Conservation (phyloP, 2,797 vertebrate species). For the Liparis tanakae region DNA sequence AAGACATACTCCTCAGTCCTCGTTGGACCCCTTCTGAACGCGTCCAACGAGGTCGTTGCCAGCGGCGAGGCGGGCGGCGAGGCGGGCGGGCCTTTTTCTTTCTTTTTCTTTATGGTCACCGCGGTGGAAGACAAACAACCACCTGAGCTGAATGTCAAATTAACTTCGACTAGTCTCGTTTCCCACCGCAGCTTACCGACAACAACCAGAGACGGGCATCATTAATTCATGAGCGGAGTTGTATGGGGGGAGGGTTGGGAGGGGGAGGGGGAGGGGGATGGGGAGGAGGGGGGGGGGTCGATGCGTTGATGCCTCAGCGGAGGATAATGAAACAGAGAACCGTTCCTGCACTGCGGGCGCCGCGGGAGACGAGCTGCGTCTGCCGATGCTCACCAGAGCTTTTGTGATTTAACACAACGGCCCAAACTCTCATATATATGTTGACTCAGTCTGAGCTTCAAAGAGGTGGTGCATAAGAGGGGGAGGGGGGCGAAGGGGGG, state of each 20-base stretch:
- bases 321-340: constrained; percentile 82
- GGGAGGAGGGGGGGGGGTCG: constrained; percentile 54
- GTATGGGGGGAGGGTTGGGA: no score
- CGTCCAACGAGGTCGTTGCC: not conserved
- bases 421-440: constrained; percentile 42
- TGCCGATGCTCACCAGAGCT: constrained; percentile 46
- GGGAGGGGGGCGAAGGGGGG: no score
- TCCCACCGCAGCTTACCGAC: constrained; percentile 73
- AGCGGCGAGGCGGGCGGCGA: no score
- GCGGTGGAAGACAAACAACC: constrained; percentile 43
- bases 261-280: constrained; percentile 46
- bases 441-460: constrained; percentile 57
- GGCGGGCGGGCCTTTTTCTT: no score
- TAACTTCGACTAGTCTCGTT: constrained; percentile 71
- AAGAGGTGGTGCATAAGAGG: constrained; percentile 21
- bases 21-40: not conserved
- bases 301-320: constrained; percentile 76
- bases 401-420: constrained; percentile 44
- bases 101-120: no score
- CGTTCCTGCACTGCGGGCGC: constrained; percentile 42
- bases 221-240: constrained; percentile 80
- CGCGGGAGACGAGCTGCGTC: constrained; percentile 48
- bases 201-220: constrained; percentile 76
- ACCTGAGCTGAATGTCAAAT: constrained; percentile 65
- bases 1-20: not conserved